These are phyloP conservation scores for Prostheceraeus crozeri DNA, from an alignment of 2,888 invertebrate genomes.

Conservation along the genomic window DNA sequence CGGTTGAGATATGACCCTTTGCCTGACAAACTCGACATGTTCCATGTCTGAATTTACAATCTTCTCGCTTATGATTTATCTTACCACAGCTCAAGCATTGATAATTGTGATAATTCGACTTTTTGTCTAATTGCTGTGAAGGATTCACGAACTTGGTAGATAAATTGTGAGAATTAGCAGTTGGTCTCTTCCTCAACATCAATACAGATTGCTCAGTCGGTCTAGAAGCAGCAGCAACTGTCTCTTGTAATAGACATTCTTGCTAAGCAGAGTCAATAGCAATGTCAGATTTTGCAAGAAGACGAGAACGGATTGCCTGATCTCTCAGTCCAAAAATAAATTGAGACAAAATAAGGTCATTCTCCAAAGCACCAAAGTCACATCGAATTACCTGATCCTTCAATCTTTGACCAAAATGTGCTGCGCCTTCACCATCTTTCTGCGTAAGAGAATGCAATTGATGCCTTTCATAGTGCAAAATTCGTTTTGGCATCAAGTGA, in stretches of 20 bases:
- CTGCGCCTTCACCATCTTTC: neutral
- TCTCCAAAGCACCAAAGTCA: neutral
- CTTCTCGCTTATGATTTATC: no score
- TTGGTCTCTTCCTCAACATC: no score
- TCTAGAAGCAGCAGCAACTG: no score
- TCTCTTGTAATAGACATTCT: neutral
- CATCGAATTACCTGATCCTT: neutral
- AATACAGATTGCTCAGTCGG: no score
- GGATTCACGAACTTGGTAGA: no score
- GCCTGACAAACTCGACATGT: no score
- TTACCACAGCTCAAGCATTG: no score
- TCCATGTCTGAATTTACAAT: no score
- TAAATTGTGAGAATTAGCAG: no score
- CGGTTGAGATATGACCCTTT: no score
- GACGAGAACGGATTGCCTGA: neutral
- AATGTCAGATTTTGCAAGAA: neutral
- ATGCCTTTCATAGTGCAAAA: constrained; percentile 8
- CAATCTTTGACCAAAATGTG: neutral
- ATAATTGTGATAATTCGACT: no score
- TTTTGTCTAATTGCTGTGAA: no score
- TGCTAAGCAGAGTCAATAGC: neutral
- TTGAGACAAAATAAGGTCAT: constrained; percentile 2
- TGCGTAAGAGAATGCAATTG: constrained; percentile 2
- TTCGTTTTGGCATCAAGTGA: constrained; percentile 8
- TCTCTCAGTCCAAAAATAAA: constrained; percentile 7